A percentile compares a stretch with the other conserved stretches of the same genome.
Conservation (phyloP, 2,113 vertebrate species). For the Scatophagus argus region DNA sequence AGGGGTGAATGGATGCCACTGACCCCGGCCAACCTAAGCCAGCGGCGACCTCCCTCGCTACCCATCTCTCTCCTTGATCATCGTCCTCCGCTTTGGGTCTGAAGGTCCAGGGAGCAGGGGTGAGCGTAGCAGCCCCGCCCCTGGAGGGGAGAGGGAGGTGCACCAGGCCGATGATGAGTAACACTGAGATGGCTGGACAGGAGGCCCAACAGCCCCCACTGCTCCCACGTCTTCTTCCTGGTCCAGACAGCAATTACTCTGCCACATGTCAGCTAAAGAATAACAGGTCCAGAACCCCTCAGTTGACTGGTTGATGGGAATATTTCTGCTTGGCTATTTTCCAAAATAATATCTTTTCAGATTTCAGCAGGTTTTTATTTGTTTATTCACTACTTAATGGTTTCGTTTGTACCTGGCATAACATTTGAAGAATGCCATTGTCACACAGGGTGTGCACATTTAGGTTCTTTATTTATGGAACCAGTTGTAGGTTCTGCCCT, state of each 20-base stretch:
- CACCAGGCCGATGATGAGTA: conserved; percentile 56
- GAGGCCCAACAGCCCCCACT: conserved; percentile 45
- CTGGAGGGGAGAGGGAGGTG: conserved; percentile 36
- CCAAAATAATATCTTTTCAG: conserved; percentile 47
- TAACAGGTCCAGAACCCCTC: conserved; percentile 63
- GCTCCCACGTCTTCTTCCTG: conserved; percentile 37
- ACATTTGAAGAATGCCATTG: conserved; percentile 43
- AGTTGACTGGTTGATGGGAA: conserved; percentile 54
- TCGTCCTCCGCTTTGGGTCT: conserved; percentile 44
- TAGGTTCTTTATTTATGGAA: conserved; percentile 40
- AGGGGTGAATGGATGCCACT: conserved; percentile 73
- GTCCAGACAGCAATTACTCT: conserved; percentile 74
- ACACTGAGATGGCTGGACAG: conserved; percentile 66
- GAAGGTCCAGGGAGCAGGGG: conserved; percentile 46
- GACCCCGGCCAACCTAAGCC: conserved; percentile 65
- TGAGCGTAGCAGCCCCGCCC: conserved; percentile 18
- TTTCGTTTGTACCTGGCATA: conserved; percentile 37
- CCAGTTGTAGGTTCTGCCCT: conserved; percentile 20
- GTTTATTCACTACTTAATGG: conserved; percentile 54
- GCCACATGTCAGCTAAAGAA: conserved; percentile 70
- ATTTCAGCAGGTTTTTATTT: conserved; percentile 65
- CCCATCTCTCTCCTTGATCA: conserved; percentile 52
- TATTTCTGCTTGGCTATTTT: conserved; percentile 54
- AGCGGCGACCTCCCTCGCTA: conserved; percentile 33
- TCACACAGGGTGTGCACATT: conserved; percentile 42